Percentiles rank a stretch among this genome's conserved stretches.
These are phyloP conservation scores for Acromyrmex echinatior DNA, from an alignment of 1,140 invertebrate genomes.

Conservation along the genomic window DNA sequence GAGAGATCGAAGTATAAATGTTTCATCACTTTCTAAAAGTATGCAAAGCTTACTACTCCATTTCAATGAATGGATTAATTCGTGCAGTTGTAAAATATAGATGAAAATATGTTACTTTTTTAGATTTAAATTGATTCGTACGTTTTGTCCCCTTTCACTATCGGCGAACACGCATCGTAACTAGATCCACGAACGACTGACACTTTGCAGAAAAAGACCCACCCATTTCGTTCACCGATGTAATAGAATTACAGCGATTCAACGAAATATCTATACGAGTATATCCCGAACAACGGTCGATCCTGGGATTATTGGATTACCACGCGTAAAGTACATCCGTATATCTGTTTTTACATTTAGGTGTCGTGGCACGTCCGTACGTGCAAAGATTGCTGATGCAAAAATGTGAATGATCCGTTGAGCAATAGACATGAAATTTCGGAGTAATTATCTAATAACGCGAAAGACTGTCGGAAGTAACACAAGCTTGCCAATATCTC, in stretches of 20 bases:
- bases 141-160: slow-evolving; percentile 3
- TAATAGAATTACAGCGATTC: slow-evolving; percentile 54
- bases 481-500: neutral
- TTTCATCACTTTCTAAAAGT: neutral
- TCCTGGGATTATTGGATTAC: slow-evolving; percentile 13
- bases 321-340: neutral
- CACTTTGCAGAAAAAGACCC: slow-evolving; percentile 41
- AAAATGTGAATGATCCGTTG: neutral
- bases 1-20: neutral
- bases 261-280: slow-evolving; percentile 25
- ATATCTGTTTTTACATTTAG: neutral
- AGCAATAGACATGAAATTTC: neutral
- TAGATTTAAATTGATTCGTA: slow-evolving; percentile 39
- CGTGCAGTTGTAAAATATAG: neutral
- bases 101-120: neutral
- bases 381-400: slow-evolving; percentile 27
- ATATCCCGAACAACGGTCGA: slow-evolving; percentile 12
- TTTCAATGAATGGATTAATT: neutral
- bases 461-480: neutral
- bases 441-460: neutral
- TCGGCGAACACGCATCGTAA: slow-evolving; percentile 23
- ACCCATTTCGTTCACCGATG: slow-evolving; percentile 34
- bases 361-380: neutral
- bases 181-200: slow-evolving; percentile 42
- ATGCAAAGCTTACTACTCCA: neutral